These are phyloP conservation scores for Pristionchus japonicus DNA, from an alignment of 2,888 invertebrate species.

Conservation along the genomic window DNA sequence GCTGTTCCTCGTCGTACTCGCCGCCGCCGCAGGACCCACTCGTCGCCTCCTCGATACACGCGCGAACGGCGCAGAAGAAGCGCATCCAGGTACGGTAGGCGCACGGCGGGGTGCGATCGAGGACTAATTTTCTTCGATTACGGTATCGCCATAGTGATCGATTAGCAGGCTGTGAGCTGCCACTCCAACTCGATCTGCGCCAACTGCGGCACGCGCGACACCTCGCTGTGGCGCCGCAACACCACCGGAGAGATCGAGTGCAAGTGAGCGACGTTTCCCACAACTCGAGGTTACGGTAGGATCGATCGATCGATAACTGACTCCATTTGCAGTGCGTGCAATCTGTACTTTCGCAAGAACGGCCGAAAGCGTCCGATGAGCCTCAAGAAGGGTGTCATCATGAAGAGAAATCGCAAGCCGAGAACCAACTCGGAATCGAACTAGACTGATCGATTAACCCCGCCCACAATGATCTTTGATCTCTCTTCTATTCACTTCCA, in stretches of 20 bases:
- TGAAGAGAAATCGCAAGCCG: constrained; percentile 46
- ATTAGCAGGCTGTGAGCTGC: constrained; percentile 62
- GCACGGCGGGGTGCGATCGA: neutral
- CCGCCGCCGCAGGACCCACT: constrained; percentile 67
- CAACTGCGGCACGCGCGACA: constrained; percentile 65
- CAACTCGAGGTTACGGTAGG: neutral
- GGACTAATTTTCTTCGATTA: neutral
- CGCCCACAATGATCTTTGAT: constrained; percentile 12
- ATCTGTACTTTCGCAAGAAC: constrained; percentile 46
- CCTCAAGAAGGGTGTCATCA: constrained; percentile 40
- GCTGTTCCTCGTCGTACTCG: constrained; percentile 49
- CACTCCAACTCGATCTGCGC: constrained; percentile 66
- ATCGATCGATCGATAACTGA: constrained; percentile 9
- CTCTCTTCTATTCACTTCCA: neutral
- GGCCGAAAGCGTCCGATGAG: constrained; percentile 42
- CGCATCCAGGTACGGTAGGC: constrained; percentile 55
- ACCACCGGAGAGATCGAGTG: constrained; percentile 44
- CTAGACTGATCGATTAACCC: neutral
- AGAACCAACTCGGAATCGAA: constrained; percentile 7
- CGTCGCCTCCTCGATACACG: constrained; percentile 42
- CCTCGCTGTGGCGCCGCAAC: constrained; percentile 53
- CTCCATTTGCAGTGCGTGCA: constrained; percentile 41
- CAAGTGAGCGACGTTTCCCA: constrained; percentile 38
- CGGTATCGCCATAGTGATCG: neutral
- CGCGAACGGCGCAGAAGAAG: constrained; percentile 53